phyloP scores from a whole-genome alignment of 92 coral and sea anemone genomes.

The Siderastrea siderea region DNA sequence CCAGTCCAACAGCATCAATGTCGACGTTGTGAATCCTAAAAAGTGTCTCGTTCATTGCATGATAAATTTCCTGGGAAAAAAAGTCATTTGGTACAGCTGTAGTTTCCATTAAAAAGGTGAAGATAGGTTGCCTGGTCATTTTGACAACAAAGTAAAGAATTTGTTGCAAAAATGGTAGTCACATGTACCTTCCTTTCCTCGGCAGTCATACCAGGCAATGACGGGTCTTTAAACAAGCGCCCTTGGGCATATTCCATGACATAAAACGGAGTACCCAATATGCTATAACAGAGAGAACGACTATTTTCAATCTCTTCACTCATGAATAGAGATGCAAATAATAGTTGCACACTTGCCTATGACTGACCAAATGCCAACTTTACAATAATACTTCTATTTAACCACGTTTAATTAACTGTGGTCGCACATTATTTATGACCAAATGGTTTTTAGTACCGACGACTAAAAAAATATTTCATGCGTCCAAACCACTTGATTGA shows the following conservation, averaged over 20 bases:
- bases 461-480: too few relatives aligned
- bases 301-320: too few relatives aligned
- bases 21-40: conserved; percentile 92
- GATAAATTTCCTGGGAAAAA: conserved; percentile 84
- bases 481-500: too few relatives aligned
- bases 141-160: not conserved
- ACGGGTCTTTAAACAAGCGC: conserved; percentile 90
- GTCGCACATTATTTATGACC: too few relatives aligned
- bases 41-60: conserved; percentile 92
- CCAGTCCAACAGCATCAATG: conserved; percentile 84
- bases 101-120: not conserved
- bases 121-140: too few relatives aligned
- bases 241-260: conserved; percentile 93
- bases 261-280: conserved; percentile 95
- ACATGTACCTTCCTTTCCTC: conserved; percentile 80
- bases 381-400: too few relatives aligned
- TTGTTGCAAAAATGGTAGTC: not conserved
- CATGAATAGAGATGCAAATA: too few relatives aligned
- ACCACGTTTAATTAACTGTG: too few relatives aligned
- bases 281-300: conserved; percentile 39
- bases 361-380: too few relatives aligned
- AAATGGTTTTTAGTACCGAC: too few relatives aligned
- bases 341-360: too few relatives aligned
- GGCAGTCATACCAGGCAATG: conserved; percentile 88
- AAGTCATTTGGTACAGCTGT: not conserved